Percentiles rank a stretch among this genome's conserved stretches.
Conservation (phyloP, 2,113 vertebrate genomes). For the Crotophaga sulcirostris region DNA sequence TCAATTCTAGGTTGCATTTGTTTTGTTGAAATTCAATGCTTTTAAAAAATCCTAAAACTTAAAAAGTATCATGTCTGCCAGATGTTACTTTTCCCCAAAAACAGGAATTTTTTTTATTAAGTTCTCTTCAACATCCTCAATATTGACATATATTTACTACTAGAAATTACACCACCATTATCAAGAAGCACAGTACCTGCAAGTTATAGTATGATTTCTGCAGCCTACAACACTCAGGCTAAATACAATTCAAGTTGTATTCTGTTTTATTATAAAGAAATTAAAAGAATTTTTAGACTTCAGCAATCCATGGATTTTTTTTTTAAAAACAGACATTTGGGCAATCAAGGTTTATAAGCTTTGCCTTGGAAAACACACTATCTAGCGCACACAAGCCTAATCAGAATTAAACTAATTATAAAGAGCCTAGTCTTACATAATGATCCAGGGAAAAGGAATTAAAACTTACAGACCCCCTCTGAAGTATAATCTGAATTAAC, state of each 20-base stretch:
- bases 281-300: neutral
- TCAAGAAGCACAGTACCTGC: neutral
- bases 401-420: slow-evolving; percentile 47
- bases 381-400: slow-evolving; percentile 5
- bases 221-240: neutral
- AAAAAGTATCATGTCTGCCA: neutral
- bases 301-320: neutral
- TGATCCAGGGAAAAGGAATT: slow-evolving; percentile 31
- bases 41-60: neutral
- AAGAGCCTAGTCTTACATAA: slow-evolving; percentile 11
- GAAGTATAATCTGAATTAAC: slow-evolving; percentile 27
- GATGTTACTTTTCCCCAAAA: neutral
- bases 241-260: neutral
- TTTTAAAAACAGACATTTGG: neutral
- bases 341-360: neutral
- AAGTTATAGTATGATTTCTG: neutral
- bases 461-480: neutral
- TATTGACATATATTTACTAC: neutral
- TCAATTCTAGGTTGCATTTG: neutral
- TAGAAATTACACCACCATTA: neutral
- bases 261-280: neutral
- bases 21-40: neutral
- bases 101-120: neutral
- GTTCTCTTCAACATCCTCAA: neutral
- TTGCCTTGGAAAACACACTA: slow-evolving; percentile 27